phyloP scores from a whole-genome alignment of 1,140 invertebrate species.

The Atta colombica region DNA sequence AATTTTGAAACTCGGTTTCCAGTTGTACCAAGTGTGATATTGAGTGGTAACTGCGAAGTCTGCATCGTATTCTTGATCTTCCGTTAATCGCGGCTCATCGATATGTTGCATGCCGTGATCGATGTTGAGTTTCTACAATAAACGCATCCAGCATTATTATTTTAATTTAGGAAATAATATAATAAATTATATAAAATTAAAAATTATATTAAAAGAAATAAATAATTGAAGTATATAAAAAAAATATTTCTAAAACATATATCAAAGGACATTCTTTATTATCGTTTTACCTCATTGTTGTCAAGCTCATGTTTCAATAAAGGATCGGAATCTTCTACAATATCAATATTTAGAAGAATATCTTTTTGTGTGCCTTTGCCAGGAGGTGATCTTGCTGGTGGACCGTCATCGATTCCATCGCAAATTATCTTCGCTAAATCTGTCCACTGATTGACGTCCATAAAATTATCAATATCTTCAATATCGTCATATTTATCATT shows the following conservation, averaged over 20 bases:
- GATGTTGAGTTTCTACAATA: slow-evolving; percentile 58
- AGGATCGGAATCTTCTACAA: slow-evolving; percentile 53
- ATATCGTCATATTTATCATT: slow-evolving; percentile 58
- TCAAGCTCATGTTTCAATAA: slow-evolving; percentile 50
- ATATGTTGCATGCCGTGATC: slow-evolving; percentile 71
- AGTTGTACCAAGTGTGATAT: slow-evolving; percentile 77
- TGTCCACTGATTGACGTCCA: slow-evolving; percentile 79
- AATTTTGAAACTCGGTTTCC: slow-evolving; percentile 28
- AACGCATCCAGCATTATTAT: neutral
- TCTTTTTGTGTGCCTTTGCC: slow-evolving; percentile 45
- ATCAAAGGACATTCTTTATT: neutral
- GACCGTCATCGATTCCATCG: slow-evolving; percentile 76
- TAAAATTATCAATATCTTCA: slow-evolving; percentile 67
- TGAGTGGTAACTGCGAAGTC: slow-evolving; percentile 64
- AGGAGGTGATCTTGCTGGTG: slow-evolving; percentile 72
- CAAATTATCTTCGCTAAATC: slow-evolving; percentile 82
- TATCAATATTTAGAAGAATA: slow-evolving; percentile 9
- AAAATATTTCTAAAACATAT: neutral
- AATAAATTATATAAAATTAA: neutral
- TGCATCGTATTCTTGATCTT: slow-evolving; percentile 79
- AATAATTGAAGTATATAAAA: neutral
- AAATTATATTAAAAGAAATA: neutral
- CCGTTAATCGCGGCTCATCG: slow-evolving; percentile 74
- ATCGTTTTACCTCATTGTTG: slow-evolving; percentile 63
- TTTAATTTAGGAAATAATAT: neutral